Evolutionary conservation across 2,888 invertebrate species (phyloP), one percentile per base, ranked within the genome.

Genomic region (Leptura quadrifasciata): DNA sequence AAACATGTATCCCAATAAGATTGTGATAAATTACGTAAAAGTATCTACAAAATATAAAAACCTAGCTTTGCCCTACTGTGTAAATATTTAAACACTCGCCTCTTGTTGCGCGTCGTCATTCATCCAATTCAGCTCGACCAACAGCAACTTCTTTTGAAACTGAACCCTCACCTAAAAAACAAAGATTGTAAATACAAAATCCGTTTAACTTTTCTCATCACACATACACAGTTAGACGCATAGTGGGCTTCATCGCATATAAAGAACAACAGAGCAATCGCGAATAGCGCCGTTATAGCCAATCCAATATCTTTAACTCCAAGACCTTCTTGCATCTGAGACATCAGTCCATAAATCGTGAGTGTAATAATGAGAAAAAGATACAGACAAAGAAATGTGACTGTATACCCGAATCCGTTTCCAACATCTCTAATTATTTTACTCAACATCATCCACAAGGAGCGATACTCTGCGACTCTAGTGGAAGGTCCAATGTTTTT

Each of bases 121-220:
- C 94, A 94, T 94, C 94, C 94, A 94, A 1, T 94, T 93, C 2
- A 94, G 85, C 84, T 94, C 94, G 0, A 94, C 94, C 90, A 94
- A 92, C 0, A 94, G 87, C 12, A 94, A 88, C 83, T 94, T 94
- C 89, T 94, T 94, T 87, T 94, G 94, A 82, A 94, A 94, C 86
- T 94, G 92, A 0, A 93, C 94, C 68, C 93, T 91, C 0, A 93
- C 93, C 93, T 93, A 81, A 55, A 87, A 85, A 58, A 39, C 35
- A 35, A n/a, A 10, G 21, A 27, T 21, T 6, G 35, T 47, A 35
- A 31, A 47, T n/a, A n/a, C 9, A 35, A 68, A 68, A 31, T 17
- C 12, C 15, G 15, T 52, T 8, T 12, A 3, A 4, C 39, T 47
- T 63, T 12, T n/a, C 24, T n/a, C 15, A 35, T 15, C 5, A 1